phyloP scores from a whole-genome alignment of 2,888 invertebrate species.

The Agonopterix heracliana region DNA sequence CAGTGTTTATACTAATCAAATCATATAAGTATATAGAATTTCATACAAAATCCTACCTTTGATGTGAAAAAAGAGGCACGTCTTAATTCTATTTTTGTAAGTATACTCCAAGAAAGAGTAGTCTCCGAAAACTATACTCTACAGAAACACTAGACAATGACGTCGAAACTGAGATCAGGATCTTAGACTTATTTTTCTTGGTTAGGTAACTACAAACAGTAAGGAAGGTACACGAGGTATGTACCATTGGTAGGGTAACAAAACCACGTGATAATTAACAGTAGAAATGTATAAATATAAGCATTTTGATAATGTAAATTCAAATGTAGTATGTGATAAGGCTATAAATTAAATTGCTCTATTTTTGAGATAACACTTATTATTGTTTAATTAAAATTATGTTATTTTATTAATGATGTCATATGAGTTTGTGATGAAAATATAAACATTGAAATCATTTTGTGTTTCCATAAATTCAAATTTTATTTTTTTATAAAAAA shows the following conservation, averaged over 20 bases:
- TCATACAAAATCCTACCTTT: no score
- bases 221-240: no score
- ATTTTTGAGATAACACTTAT: constrained; percentile 43
- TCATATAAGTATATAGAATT: no score
- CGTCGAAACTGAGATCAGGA: no score
- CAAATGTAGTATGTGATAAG: constrained; percentile 38
- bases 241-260: constrained; percentile 42
- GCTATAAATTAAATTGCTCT: constrained; percentile 35
- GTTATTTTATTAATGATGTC: constrained; percentile 45
- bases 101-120: no score
- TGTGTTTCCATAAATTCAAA: constrained; percentile 24
- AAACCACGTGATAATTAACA: constrained; percentile 69
- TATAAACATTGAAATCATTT: constrained; percentile 55
- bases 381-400: constrained; percentile 36
- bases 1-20: no score
- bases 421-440: constrained; percentile 64
- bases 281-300: constrained; percentile 49
- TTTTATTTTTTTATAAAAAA: not conserved
- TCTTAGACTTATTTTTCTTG: no score
- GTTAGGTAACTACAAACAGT: no score
- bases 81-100: no score
- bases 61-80: no score
- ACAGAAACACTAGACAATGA: no score
- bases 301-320: constrained; percentile 47
- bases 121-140: no score